These are phyloP conservation scores for Erethizon dorsatum DNA, from an alignment of 2,797 vertebrate species.

Conservation along the genomic window DNA sequence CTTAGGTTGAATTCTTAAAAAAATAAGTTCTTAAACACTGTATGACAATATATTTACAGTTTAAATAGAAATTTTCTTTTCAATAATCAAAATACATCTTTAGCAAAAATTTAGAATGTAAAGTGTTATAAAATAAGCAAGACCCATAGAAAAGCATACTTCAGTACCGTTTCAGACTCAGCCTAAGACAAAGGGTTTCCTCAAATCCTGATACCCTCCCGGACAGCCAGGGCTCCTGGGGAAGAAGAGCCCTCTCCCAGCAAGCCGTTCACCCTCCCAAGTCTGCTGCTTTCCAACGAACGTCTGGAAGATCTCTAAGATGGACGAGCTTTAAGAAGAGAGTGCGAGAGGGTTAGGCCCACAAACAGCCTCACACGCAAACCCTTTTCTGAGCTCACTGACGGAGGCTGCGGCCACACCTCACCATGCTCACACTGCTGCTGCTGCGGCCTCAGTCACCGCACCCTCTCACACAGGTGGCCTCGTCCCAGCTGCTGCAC, in stretches of 20 bases:
- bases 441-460: not conserved
- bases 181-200: conserved; percentile 76
- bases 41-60: conserved; percentile 90
- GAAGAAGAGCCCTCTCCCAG: conserved; percentile 71
- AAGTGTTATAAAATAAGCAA: conserved; percentile 89
- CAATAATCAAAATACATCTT: conserved; percentile 92
- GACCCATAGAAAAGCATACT: conserved; percentile 87
- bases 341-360: not conserved
- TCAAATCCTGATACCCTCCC: not conserved
- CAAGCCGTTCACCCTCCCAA: conserved; percentile 65
- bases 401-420: not conserved
- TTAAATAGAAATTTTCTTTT: conserved; percentile 91
- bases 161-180: conserved; percentile 86
- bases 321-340: not conserved
- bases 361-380: not conserved
- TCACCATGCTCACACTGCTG: not conserved
- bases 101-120: conserved; percentile 89
- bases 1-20: conserved; percentile 83
- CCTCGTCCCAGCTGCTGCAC: not conserved
- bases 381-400: not conserved
- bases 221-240: conserved; percentile 76
- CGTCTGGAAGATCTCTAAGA: conserved; percentile 70
- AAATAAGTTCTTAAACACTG: conserved; percentile 87
- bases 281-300: conserved; percentile 44
- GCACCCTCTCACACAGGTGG: not conserved